Conservation (phyloP, 2,888 invertebrate genomes). For the Polydrusus pterygomalis region DNA sequence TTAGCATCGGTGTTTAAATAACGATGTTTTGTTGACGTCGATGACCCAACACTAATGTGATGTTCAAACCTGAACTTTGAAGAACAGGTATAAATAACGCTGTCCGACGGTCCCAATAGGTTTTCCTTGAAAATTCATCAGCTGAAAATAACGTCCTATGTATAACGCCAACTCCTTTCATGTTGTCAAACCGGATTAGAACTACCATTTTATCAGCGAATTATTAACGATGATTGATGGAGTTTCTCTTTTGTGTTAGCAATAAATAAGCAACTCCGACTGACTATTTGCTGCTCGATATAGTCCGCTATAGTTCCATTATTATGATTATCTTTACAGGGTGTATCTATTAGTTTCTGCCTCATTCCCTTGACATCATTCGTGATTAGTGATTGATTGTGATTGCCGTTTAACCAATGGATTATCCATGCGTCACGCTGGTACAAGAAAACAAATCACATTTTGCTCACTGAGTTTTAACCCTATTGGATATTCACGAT, state of each 20-base stretch:
- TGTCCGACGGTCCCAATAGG: background rate
- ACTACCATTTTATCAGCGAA: conserved; percentile 39
- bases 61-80: too few species aligned
- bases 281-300: conserved; percentile 43
- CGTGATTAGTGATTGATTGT: too few species aligned
- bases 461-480: too few species aligned
- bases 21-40: too few species aligned
- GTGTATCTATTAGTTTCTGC: background rate
- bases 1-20: too few species aligned
- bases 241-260: conserved; percentile 38
- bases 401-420: too few species aligned
- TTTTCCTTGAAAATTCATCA: conserved; percentile 9
- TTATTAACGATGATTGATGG: conserved; percentile 52
- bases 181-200: conserved; percentile 26
- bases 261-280: conserved; percentile 33
- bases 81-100: too few species aligned
- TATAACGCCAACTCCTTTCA: conserved; percentile 36
- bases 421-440: too few species aligned
- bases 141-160: conserved; percentile 4
- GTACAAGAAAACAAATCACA: too few species aligned
- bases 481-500: too few species aligned
- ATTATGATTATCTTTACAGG: conserved; percentile 37
- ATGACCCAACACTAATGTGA: too few species aligned
- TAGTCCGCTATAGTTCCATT: conserved; percentile 40
- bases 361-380: too few species aligned